Evolutionary conservation across 2,797 vertebrate genomes (phyloP), one percentile per base, ranked within the genome.

Genomic region (Clarias pachynema): DNA sequence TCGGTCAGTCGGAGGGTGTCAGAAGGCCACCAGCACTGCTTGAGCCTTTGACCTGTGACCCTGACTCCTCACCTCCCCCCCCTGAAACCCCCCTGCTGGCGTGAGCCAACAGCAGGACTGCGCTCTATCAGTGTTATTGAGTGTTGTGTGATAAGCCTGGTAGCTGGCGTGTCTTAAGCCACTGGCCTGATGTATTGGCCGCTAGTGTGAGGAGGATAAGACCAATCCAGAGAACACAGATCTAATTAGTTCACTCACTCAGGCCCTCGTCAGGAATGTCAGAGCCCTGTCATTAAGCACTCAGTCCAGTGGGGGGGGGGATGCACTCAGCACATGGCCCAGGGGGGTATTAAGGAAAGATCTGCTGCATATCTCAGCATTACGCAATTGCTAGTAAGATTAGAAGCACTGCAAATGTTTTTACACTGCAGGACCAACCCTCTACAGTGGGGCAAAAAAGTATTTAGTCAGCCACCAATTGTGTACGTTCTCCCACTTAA

Each of bases 121-220:
- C 14, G 2, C 60, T 77, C 34, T 82, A 86, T 84, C 90, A 78
- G 92, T 88, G 90, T 95, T 93, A 95, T 93, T 93, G 93, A 95
- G 92, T 93, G 91, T 90, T 77, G 89, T 73, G 89, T 92, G 95
- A 95, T 95, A 95, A 95, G 93, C 89, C 92, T 91, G 91, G 91
- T 92, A 87, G 92, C 92, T 87, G 66, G 86, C 77, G 83, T 85
- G 89, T 85, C 86, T 85, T 84, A 57, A 82, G 68, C 65, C 86
- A 77, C 31, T 22, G 90, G 85, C 85, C 85, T 92, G 93, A 93
- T 93, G 89, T 92, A 83, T 86, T 89, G 85, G 85, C 92, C 91
- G 91, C 91, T 84, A 66, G 85, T 86, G 68, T 82, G 80, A 82
- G 59, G 82, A 84, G 87, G 87, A 84, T 87, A 87, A 87, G 83